A percentile compares a stretch with the other conserved stretches of the same genome.
Evolutionary conservation across 2,888 invertebrate genomes (phyloP).

Genomic region (Adelognathus sp.): DNA sequence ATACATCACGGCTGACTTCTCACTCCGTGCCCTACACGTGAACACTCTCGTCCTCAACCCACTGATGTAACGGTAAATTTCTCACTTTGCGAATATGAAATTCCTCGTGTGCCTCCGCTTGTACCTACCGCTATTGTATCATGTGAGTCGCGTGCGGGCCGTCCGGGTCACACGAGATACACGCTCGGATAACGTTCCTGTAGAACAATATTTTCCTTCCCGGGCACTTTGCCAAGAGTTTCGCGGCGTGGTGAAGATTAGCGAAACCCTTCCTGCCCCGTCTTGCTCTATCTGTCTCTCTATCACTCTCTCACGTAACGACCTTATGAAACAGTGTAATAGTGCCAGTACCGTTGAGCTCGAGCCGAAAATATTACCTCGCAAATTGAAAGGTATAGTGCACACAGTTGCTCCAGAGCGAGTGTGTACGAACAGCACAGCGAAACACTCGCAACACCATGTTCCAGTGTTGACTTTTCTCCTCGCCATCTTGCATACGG

Average conservation of each 20-base stretch:
- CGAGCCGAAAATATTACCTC: constrained; percentile 72
- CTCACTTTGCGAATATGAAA: constrained; percentile 72
- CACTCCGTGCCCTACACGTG: too few species aligned
- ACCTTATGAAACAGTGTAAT: constrained; percentile 74
- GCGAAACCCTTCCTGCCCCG: constrained; percentile 62
- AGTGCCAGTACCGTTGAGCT: constrained; percentile 57
- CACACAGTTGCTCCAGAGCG: not conserved
- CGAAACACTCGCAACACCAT: constrained; percentile 16
- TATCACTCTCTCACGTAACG: too few species aligned
- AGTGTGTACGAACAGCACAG: constrained; percentile 44
- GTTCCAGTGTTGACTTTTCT: constrained; percentile 15
- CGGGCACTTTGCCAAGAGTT: constrained; percentile 72
- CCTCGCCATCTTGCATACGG: constrained; percentile 2
- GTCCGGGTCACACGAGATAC: constrained; percentile 60
- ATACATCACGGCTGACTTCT: too few species aligned
- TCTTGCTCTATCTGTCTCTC: too few species aligned
- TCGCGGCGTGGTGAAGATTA: constrained; percentile 72
- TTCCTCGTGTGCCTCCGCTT: constrained; percentile 60
- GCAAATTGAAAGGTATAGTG: constrained; percentile 74
- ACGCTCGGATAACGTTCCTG: constrained; percentile 67
- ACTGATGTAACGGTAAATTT: constrained; percentile 66
- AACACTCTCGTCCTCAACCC: not conserved
- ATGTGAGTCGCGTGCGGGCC: constrained; percentile 18
- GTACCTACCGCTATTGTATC: constrained; percentile 14
- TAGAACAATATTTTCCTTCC: constrained; percentile 70